A percentile compares a stretch with the other conserved stretches of the same genome.
phyloP scores from a whole-genome alignment of 1,140 invertebrate genomes.

The Ceratosolen solmsi region DNA sequence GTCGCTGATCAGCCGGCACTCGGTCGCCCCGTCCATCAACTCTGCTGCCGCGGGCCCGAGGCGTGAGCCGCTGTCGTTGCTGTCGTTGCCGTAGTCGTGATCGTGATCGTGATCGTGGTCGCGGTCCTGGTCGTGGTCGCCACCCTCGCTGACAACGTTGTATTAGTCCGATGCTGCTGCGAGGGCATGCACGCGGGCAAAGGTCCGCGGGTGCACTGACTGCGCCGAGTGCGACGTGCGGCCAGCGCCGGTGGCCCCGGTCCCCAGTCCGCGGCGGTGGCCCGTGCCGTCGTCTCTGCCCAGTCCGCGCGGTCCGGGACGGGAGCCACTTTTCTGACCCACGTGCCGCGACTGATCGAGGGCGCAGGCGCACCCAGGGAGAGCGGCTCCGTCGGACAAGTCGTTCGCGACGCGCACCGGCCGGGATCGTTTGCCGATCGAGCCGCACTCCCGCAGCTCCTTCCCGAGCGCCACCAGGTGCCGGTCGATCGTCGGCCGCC shows the following conservation, averaged over 20 bases:
- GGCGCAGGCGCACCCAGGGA: constrained; percentile 29
- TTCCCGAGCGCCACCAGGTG: too few relatives aligned
- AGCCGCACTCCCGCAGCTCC: neutral
- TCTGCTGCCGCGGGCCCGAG: constrained; percentile 10
- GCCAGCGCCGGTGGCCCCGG: neutral
- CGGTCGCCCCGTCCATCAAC: constrained; percentile 69
- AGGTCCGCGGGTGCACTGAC: constrained; percentile 39
- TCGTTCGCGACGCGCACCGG: neutral
- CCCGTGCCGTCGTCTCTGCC: too few relatives aligned
- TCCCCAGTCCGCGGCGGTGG: too few relatives aligned
- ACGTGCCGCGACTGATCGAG: constrained; percentile 24
- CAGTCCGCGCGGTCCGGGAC: too few relatives aligned
- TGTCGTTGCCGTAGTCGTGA: neutral
- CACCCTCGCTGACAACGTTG: neutral
- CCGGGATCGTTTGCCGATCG: neutral
- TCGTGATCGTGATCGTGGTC: neutral
- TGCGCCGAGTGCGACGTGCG: constrained; percentile 36
- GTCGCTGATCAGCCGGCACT: constrained; percentile 67
- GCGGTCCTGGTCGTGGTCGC: too few relatives aligned
- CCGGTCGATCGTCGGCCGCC: neutral
- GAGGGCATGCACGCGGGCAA: constrained; percentile 37
- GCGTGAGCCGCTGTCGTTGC: neutral
- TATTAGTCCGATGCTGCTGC: neutral
- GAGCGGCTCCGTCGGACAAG: neutral
- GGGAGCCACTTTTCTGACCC: constrained; percentile 16